A percentile compares a stretch with the other conserved stretches of the same genome.
These are phyloP conservation scores for Sander vitreus DNA, from an alignment of 2,113 vertebrate genomes.

Conservation along the genomic window DNA sequence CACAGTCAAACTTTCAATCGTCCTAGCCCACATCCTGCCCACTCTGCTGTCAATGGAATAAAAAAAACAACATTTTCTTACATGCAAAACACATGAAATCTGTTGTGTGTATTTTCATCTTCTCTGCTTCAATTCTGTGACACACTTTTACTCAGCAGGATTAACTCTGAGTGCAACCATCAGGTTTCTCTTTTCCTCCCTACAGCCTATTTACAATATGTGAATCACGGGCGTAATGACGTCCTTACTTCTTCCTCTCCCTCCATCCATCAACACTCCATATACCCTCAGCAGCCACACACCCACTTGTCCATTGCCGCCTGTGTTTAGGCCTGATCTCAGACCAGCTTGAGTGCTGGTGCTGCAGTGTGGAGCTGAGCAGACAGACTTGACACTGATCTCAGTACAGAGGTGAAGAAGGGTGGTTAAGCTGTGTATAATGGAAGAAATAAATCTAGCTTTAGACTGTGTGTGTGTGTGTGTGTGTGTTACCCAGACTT, in stretches of 20 bases:
- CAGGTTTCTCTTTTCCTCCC: constrained; percentile 46
- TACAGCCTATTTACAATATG: constrained; percentile 41
- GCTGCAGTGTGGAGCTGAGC: constrained; percentile 11
- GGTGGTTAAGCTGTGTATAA: constrained; percentile 15
- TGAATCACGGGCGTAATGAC: constrained; percentile 52
- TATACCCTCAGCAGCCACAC: constrained; percentile 44
- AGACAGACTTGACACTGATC: constrained; percentile 46
- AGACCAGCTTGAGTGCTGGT: constrained; percentile 18
- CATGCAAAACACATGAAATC: constrained; percentile 38
- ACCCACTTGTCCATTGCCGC: constrained; percentile 5
- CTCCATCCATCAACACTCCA: constrained; percentile 24
- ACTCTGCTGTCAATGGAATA: constrained; percentile 48
- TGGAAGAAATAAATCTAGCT: constrained; percentile 48
- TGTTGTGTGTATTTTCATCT: constrained; percentile 17
- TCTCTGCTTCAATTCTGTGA: background rate
- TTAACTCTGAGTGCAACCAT: constrained; percentile 33
- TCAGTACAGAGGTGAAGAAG: constrained; percentile 53
- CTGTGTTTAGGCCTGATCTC: constrained; percentile 37
- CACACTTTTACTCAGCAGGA: constrained; percentile 36
- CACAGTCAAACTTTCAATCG: constrained; percentile 46
- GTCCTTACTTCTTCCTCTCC: constrained; percentile 6
- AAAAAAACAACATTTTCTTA: constrained; percentile 37
- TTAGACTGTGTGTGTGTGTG: constrained; percentile 22
- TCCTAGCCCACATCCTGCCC: constrained; percentile 52
- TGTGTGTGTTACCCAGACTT: constrained; percentile 28